These are phyloP conservation scores for Furnarius figulus DNA, from an alignment of 2,113 vertebrate species.

Conservation along the genomic window DNA sequence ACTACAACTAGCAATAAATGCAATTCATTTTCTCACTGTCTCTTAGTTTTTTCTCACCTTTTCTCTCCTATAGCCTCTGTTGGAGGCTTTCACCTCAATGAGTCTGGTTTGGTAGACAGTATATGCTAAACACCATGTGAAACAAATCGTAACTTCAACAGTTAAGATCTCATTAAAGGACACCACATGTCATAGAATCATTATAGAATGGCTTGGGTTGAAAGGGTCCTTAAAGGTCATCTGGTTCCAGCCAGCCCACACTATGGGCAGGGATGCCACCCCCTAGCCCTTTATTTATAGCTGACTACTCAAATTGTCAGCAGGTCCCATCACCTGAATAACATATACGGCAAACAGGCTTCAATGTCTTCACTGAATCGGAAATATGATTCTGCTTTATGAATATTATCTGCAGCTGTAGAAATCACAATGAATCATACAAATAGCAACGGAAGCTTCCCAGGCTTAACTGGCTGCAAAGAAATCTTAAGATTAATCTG, in stretches of 20 bases:
- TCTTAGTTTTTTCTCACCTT: neutral
- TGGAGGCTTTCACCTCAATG: neutral
- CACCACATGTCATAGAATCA: fast-evolving
- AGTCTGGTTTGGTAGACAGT: neutral
- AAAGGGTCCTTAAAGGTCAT: too few species aligned
- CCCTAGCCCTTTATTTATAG: neutral
- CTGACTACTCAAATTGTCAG: neutral
- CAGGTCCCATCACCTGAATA: neutral
- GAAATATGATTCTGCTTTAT: neutral
- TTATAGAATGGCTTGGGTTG: neutral
- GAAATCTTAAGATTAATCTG: neutral
- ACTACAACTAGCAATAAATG: neutral
- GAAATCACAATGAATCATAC: neutral
- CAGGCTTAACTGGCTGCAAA: neutral
- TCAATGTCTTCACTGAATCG: neutral
- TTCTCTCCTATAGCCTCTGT: neutral
- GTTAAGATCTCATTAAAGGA: neutral
- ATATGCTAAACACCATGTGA: neutral
- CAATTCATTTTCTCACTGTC: neutral
- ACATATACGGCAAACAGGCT: fast-evolving
- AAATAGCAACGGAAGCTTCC: neutral
- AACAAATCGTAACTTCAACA: neutral
- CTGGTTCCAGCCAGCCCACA: neutral
- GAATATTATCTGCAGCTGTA: neutral
- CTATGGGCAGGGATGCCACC: neutral